Evolutionary conservation across 2,113 vertebrate genomes (phyloP), one percentile per base, ranked within the genome.

Genomic region (Trochalopteron elliotii): DNA sequence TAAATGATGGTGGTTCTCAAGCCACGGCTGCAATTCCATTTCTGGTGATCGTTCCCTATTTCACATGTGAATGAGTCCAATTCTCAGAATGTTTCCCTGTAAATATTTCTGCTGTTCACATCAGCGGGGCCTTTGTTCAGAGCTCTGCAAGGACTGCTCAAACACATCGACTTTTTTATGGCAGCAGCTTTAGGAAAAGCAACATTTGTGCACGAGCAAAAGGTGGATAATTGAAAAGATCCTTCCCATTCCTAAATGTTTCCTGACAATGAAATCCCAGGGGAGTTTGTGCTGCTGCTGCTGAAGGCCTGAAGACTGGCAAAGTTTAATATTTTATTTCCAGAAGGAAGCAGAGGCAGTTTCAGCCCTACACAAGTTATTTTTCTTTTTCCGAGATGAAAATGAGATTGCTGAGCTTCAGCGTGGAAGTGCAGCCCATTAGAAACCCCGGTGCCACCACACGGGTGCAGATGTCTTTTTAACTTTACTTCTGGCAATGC

Each of bases 41-140:
- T 72, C 81, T 71, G 11, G 6, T 53, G 84, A 39, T 67, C 7
- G 55, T 12, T 90, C 45, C 83, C 71, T 45, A 93, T 93, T 96
- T 93, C 96, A 96, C 94, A 91, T 84, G 53, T 77, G 91, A 92
- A 44, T 53, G 82, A 86, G 67, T 80, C 85, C 90, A 85, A 92
- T 79, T 59, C 83, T 64, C 75, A 33, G 2, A 90, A 39, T 17
- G 77, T 79, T 83, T 63, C 60, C 89, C 81, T 57, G 60, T n/a
- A 86, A 88, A 83, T 70, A 56, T 64, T 28, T 57, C 78, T 61
- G 85, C 79, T 55, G 23, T 12, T 86, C 42, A 2, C 47, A 71
- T 17, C 83, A 42, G 80, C 55, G n/a, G 82, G 71, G 49, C 85
- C 59, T 59, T 92, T 92, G 91, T 81, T 83, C 53, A 45, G 74